Base-by-base conservation (phyloP, 2,888 invertebrate genomes). In the Cryptosula pallasiana region DNA sequence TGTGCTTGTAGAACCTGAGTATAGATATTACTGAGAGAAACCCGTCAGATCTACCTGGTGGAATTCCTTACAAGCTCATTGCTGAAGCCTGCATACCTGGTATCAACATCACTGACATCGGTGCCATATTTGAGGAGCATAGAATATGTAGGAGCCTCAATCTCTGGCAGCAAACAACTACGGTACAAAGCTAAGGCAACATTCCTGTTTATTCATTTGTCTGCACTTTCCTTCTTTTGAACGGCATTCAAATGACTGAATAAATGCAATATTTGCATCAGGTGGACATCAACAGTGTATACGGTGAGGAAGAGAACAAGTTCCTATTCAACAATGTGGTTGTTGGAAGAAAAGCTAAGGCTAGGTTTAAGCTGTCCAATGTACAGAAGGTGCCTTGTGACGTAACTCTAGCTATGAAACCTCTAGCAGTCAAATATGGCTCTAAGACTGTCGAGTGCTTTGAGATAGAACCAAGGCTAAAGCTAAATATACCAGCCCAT, bases 41-140 rank as follows among this genome's bases (percentile, higher is more conserved):
- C 71, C 83, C 84, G 0, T 77, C 71, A 2, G 79, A 80, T 36
- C 75, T 79, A 71, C 80, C 80, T 0, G 76, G 78, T 36, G 84
- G 84, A 27, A 80, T 85, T 35, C 80, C 81, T 0, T 84, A 85
- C 78, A 79, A 78, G 69, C 78, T 85, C 69, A 75, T 83, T 25
- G 82, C 82, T 54, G 84, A 85, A 74, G 81, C 81, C 2, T 84
- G 83, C 74, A 77, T 82, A 20, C 85, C 84, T 1, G 78, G 79
- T 69, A 83, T 85, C 75, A 80, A 81, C 74, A 77, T 78, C 0
- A 80, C 81, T 55, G 81, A 84, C 71, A 75, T 83, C 45, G 81
- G 81, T 35, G 76, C 80, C 27, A 83, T 85, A 72, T 85, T 85
- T 78, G 85, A 85, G 76, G 85, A 85, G 77, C 85, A 85, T 74